Percentiles rank a stretch among this genome's conserved stretches.
phyloP scores from a whole-genome alignment of 2,797 vertebrate species.

The Ctenopoma multispine region DNA sequence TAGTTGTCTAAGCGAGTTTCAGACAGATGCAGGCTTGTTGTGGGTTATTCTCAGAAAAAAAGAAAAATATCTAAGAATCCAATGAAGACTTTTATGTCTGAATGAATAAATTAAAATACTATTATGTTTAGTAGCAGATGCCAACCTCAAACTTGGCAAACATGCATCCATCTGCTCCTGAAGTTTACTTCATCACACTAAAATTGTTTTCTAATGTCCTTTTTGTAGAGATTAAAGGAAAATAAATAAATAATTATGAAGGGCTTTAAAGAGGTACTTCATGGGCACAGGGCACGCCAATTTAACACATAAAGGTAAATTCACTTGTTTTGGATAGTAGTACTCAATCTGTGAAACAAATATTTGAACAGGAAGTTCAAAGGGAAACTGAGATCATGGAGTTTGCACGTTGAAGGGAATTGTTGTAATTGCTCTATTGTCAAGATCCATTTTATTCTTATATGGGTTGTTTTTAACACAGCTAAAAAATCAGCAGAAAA shows the following conservation, averaged over 20 bases:
- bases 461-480: too few relatives aligned
- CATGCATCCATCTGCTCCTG: conserved; percentile 18
- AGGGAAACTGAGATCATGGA: neutral
- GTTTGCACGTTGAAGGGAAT: too few relatives aligned
- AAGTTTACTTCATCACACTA: conserved; percentile 2
- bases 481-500: neutral
- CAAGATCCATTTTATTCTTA: too few relatives aligned
- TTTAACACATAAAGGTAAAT: neutral
- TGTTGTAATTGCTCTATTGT: too few relatives aligned
- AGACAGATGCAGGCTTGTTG: conserved; percentile 1
- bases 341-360: neutral
- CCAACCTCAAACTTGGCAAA: conserved; percentile 14
- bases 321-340: neutral
- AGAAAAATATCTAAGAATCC: neutral
- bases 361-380: too few relatives aligned
- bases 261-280: neutral
- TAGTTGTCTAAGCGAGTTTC: neutral
- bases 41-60: neutral
- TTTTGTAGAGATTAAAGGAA: neutral
- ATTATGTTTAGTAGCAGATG: conserved; percentile 19
- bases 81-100: neutral
- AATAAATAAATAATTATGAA: neutral
- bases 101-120: conserved; percentile 1
- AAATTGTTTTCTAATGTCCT: neutral
- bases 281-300: neutral